These are phyloP conservation scores for Ptiloglossa arizonensis DNA, from an alignment of 1,140 invertebrate species.

Conservation along the genomic window DNA sequence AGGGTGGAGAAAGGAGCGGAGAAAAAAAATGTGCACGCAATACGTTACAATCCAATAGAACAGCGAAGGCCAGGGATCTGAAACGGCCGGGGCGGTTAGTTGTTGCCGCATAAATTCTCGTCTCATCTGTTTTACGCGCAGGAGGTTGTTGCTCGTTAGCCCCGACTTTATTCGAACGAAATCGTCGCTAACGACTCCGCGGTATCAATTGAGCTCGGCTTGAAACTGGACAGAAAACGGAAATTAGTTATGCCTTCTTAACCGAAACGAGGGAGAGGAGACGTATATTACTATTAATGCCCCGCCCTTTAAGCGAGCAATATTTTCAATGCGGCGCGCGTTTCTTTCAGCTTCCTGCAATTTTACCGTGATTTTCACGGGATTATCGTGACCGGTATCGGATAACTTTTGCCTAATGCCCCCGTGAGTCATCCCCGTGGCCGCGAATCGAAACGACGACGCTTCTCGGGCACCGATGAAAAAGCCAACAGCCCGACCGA, in stretches of 20 bases:
- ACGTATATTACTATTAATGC: background rate
- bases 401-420: background rate
- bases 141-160: background rate
- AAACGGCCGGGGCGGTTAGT: too few relatives aligned
- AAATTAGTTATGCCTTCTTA: background rate
- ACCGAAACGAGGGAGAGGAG: background rate
- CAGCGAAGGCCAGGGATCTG: too few relatives aligned
- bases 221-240: background rate
- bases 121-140: background rate
- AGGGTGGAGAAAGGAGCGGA: too few relatives aligned
- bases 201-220: background rate
- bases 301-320: background rate
- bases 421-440: constrained; percentile 22
- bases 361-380: constrained; percentile 3
- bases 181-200: background rate
- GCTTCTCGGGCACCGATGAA: constrained; percentile 7
- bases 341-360: constrained; percentile 19
- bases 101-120: background rate
- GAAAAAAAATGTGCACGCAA: too few relatives aligned
- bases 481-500: constrained; percentile 34
- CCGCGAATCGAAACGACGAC: constrained; percentile 47
- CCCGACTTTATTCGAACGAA: constrained; percentile 1
- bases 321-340: background rate
- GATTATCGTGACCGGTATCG: background rate
- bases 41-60: background rate